Base-by-base conservation (phyloP, 2,113 vertebrate species). In the Amblyornis subalaris region DNA sequence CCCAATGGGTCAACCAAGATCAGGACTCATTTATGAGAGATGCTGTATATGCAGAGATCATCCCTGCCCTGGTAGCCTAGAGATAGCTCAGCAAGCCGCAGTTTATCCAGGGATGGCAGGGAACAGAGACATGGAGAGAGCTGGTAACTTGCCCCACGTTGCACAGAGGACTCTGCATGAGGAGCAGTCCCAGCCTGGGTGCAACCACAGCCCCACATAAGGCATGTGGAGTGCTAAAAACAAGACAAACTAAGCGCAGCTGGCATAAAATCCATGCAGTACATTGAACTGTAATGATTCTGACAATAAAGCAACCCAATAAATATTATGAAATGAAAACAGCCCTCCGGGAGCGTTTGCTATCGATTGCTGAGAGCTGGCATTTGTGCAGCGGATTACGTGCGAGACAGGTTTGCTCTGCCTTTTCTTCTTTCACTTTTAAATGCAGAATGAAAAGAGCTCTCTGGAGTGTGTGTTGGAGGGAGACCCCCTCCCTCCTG, bases 271-370 rank as follows among this genome's bases (percentile, higher is more conserved):
- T 97, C 97, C 93, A 97, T 97, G 96, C 92, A 90, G 94, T 95
- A 96, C 96, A 96, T 96, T 96, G 97, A 97, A 97, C 95, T 95
- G 96, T 96, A 97, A 97, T 97, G 96, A 97, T 97, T 96, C 96
- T 96, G 97, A 97, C 96, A 97, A 97, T 96, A 97, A 97, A 96
- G 96, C 96, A 96, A 94, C 94, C 97, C 94, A 95, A 97, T 97
- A 96, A 96, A 97, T 97, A 96, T 96, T 96, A 97, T 97, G 97
- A 96, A 97, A 97, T 96, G 96, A 96, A 97, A 97, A 95, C 96
- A 97, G 96, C 96, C 96, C 97, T 94, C 92, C 22, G 94, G 96
- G 97, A 97, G 94, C 50, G 5, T 88, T 71, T 93, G 85, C 77
- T 82, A 97, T 97, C 69, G 96, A 97, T 97, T 87, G 83, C 82